Base-by-base conservation (phyloP, 2,113 vertebrate genomes). In the Chloropsis hardwickii region DNA sequence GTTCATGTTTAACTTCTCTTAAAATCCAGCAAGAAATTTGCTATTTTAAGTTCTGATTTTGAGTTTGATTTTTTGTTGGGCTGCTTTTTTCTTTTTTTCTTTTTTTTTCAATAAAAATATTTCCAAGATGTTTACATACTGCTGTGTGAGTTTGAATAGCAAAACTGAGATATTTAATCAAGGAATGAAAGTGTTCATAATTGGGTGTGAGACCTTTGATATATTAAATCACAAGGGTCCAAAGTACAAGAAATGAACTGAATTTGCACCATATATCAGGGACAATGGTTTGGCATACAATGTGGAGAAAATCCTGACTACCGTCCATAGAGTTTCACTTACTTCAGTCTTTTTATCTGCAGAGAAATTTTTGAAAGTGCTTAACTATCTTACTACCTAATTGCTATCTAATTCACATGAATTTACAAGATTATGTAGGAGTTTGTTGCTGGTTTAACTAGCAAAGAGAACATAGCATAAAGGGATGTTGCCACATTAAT, bases 11-110 rank as follows among this genome's bases (percentile, higher is more conserved):
- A 86, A 24, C 4, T 4, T 61, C 10, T 20, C 6, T 51, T 54
- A 25, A 78, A 83, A 54, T 69, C 22, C 25, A 93, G 2, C 11
- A 56, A 67, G 24, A 8, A 44, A 29, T 28, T 7, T 29, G 19
- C 1, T n/a, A 5, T 45, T 76, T 71, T 3, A 72, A 18, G 21
- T 37, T 67, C 37, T 28, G 8, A 19, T 8, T 47, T 47, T 51
- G 25, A 35, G 6, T 14, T 31, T 24, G 28, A 24, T 50, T 31
- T 42, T 23, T 82, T 42, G 2, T 29, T 31, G 24, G 14, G 3
- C 31, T 47, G 13, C 0, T 25, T 25, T 8, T 8, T 25, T 19
- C 11, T 8, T 14, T 31, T 5, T 9, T 9, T 37, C 5, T 13
- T 44, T 53, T 20, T 21, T 47, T n/a, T 13, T 1, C 11, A 19